These are phyloP conservation scores for Smutsia gigantea DNA, from an alignment of 2,797 vertebrate species.

Conservation along the genomic window DNA sequence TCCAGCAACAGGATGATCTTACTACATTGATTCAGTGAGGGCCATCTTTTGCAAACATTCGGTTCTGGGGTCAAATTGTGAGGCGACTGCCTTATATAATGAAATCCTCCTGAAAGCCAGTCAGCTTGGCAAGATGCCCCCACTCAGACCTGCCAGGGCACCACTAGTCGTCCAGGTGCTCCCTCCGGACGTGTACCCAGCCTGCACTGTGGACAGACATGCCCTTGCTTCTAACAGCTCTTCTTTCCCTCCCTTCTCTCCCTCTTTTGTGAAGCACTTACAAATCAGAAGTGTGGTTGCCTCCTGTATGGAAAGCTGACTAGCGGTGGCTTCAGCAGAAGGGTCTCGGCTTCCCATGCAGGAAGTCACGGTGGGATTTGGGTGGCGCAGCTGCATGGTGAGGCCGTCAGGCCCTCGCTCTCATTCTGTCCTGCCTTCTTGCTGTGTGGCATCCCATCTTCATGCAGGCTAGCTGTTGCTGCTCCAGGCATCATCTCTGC, in stretches of 20 bases:
- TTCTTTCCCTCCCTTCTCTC: neutral
- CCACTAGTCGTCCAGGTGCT: neutral
- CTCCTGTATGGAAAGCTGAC: neutral
- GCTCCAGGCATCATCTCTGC: neutral
- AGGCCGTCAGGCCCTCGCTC: neutral
- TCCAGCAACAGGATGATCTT: neutral
- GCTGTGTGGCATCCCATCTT: neutral
- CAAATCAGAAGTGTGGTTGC: neutral
- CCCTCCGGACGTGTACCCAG: neutral
- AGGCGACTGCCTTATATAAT: neutral
- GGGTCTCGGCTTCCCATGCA: neutral
- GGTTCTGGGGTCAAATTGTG: neutral
- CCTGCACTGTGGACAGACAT: neutral
- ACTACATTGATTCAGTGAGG: neutral
- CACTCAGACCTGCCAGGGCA: neutral
- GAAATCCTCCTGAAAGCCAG: neutral
- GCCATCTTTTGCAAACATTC: neutral
- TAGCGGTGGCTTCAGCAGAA: neutral
- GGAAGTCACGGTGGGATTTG: neutral
- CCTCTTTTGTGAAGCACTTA: neutral
- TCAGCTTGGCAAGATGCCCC: neutral
- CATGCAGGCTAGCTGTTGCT: neutral
- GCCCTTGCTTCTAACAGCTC: neutral
- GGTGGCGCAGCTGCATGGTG: fast-evolving
- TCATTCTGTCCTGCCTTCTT: neutral